phyloP scores from a whole-genome alignment of 2,888 invertebrate species.

The Agrochola litura region DNA sequence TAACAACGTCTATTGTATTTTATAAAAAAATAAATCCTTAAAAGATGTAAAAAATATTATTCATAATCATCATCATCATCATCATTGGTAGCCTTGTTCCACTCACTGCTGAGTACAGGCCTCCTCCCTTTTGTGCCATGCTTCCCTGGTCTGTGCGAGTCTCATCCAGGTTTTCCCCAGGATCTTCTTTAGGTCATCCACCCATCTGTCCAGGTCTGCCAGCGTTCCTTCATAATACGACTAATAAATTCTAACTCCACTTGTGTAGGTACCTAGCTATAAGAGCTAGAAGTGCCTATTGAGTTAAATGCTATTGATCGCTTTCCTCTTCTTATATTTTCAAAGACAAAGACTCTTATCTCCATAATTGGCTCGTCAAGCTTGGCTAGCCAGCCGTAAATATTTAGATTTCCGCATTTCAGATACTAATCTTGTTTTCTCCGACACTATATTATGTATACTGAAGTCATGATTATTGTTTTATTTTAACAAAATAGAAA shows the following conservation, averaged over 20 bases:
- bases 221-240: background rate
- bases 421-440: conserved; percentile 17
- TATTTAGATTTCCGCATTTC: conserved; percentile 18
- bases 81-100: too few species aligned
- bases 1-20: too few species aligned
- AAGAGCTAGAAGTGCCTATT: background rate
- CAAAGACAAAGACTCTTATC: conserved; percentile 10
- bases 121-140: too few species aligned
- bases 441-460: background rate
- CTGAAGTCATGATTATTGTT: background rate
- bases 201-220: too few species aligned
- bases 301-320: background rate
- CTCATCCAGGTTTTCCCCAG: too few species aligned
- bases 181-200: too few species aligned
- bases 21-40: too few species aligned
- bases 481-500: background rate
- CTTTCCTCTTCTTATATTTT: background rate
- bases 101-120: too few species aligned
- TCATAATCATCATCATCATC: too few species aligned
- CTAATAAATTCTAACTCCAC: background rate
- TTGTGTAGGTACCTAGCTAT: background rate
- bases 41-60: too few species aligned
- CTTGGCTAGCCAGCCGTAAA: conserved; percentile 33
- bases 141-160: too few species aligned
- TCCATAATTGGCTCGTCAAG: conserved; percentile 20